These are phyloP conservation scores for Troides oblongomaculatus DNA, from an alignment of 2,888 invertebrate genomes.

Conservation along the genomic window DNA sequence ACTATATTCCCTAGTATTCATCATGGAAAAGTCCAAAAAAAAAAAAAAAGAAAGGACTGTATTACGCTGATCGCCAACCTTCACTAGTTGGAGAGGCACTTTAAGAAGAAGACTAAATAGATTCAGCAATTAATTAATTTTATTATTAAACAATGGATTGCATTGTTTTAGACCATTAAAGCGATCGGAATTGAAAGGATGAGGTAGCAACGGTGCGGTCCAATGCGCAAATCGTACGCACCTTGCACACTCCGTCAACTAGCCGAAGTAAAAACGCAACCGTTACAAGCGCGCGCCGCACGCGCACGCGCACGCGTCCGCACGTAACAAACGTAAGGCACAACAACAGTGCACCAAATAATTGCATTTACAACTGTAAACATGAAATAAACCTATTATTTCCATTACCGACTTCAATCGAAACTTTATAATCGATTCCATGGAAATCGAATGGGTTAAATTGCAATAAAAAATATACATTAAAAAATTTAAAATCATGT, in stretches of 20 bases:
- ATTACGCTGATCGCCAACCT: too few relatives aligned
- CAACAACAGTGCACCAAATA: slow-evolving; percentile 18
- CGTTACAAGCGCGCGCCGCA: slow-evolving; percentile 50
- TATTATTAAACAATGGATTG: background rate
- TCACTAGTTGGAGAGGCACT: too few relatives aligned
- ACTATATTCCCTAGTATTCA: too few relatives aligned
- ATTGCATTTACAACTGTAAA: slow-evolving; percentile 33
- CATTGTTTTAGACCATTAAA: background rate
- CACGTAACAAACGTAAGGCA: slow-evolving; percentile 24
- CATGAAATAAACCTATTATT: slow-evolving; percentile 11
- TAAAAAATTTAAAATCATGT: background rate
- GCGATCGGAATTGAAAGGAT: background rate
- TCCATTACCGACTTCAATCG: slow-evolving; percentile 4
- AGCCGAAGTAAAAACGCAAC: slow-evolving; percentile 67
- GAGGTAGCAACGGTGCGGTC: slow-evolving; percentile 39
- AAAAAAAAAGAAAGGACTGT: too few relatives aligned
- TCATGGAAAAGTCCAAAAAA: too few relatives aligned
- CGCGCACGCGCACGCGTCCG: background rate
- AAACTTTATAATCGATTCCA: slow-evolving; percentile 10
- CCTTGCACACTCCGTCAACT: slow-evolving; percentile 68
- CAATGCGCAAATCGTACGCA: slow-evolving; percentile 56
- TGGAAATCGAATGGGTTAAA: slow-evolving; percentile 7
- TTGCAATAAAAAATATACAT: background rate
- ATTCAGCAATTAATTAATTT: background rate
- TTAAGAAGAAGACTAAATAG: too few relatives aligned